These are phyloP conservation scores for Nomada fabriciana DNA, from an alignment of 2,888 invertebrate genomes.

Conservation along the genomic window DNA sequence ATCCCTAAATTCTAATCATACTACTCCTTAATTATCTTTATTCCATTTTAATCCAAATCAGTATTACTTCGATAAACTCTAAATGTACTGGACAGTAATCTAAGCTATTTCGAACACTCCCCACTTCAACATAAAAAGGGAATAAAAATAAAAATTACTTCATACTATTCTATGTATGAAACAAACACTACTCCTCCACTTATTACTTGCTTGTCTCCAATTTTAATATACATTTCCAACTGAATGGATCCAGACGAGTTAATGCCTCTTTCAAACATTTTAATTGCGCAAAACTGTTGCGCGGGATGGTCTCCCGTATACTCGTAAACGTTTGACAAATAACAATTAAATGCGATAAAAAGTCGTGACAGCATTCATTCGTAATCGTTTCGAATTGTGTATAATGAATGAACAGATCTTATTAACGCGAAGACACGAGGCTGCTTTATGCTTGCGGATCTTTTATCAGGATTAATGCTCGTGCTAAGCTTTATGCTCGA, in stretches of 20 bases:
- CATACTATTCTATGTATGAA: too few species aligned
- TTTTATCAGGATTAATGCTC: slow-evolving; percentile 28
- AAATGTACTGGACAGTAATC: too few species aligned
- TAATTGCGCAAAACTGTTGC: background rate
- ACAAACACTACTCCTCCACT: too few species aligned
- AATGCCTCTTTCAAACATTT: background rate
- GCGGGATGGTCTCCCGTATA: background rate
- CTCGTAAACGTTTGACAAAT: background rate
- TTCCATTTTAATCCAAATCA: too few species aligned
- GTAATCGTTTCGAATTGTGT: background rate
- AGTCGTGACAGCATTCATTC: background rate
- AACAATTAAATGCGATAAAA: background rate
- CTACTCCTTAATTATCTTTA: too few species aligned
- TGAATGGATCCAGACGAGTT: background rate
- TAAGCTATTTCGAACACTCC: too few species aligned
- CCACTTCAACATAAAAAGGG: too few species aligned
- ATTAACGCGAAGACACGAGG: slow-evolving; percentile 16
- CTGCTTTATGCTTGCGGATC: slow-evolving; percentile 29
- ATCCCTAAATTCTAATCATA: background rate
- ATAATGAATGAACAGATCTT: slow-evolving; percentile 15
- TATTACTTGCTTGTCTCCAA: too few species aligned
- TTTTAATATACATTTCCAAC: background rate
- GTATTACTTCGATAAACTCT: too few species aligned
- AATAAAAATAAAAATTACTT: too few species aligned
- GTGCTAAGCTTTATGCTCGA: slow-evolving; percentile 19